Percentiles rank a stretch among this genome's conserved stretches.
phyloP scores from a whole-genome alignment of 2,888 invertebrate species.

The Lycophotia porphyrea region DNA sequence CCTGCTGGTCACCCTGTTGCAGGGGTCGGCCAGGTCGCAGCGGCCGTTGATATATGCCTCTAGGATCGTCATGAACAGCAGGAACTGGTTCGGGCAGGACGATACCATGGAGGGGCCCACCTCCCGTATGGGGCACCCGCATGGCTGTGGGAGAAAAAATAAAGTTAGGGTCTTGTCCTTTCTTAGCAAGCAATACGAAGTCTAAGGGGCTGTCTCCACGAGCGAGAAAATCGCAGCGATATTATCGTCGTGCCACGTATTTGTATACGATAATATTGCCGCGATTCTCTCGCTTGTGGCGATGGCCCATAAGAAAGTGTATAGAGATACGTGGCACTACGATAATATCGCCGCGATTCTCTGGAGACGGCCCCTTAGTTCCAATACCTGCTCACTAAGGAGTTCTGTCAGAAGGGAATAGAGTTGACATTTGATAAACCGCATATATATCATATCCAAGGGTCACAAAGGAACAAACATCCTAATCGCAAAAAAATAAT shows the following conservation, averaged over 20 bases:
- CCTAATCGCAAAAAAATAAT: neutral
- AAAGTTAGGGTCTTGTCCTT: neutral
- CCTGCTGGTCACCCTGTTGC: conserved; percentile 89
- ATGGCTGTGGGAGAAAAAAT: conserved; percentile 78
- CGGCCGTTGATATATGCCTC: conserved; percentile 91
- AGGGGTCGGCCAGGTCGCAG: conserved; percentile 91
- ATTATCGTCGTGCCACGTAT: too few species aligned
- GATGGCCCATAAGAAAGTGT: too few species aligned
- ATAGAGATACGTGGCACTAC: too few species aligned
- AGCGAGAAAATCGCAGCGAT: too few species aligned
- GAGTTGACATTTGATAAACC: neutral
- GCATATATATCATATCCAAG: too few species aligned
- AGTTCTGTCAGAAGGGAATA: neutral
- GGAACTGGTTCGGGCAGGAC: conserved; percentile 90
- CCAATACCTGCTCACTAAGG: neutral
- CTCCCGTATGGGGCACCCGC: conserved; percentile 89
- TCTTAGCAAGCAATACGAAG: too few species aligned
- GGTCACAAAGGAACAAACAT: too few species aligned
- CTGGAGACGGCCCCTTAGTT: too few species aligned
- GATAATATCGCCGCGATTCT: too few species aligned
- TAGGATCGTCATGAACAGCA: conserved; percentile 92
- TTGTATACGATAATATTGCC: too few species aligned
- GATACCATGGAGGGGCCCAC: conserved; percentile 90
- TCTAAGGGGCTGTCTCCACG: too few species aligned
- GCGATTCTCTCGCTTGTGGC: too few species aligned